Conservation (phyloP, 2,797 vertebrate species). For the Myripristis murdjan region DNA sequence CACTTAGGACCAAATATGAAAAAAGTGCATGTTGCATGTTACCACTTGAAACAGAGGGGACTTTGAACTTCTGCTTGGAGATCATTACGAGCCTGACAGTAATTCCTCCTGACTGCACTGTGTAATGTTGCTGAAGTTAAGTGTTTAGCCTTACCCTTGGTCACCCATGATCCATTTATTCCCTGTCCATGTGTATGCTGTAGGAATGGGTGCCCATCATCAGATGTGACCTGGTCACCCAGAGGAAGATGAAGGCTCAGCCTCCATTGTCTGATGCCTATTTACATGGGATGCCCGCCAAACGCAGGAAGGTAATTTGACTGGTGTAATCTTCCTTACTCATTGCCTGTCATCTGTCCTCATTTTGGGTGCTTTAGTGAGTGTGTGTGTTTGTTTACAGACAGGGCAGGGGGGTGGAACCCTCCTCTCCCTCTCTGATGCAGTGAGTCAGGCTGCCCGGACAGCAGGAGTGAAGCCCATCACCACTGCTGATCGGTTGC, state of each 20-base stretch:
- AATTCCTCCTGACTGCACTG: not conserved
- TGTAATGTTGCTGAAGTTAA: not conserved
- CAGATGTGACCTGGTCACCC: conserved; percentile 92
- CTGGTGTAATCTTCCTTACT: not conserved
- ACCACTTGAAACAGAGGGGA: no score
- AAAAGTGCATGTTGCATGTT: no score
- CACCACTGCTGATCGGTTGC: conserved; percentile 88
- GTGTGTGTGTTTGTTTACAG: conserved; percentile 71
- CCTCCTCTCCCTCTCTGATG: conserved; percentile 92
- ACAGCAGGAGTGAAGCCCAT: conserved; percentile 89
- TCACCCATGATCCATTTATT: not conserved
- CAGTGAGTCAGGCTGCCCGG: conserved; percentile 91
- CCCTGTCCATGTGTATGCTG: conserved; percentile 4
- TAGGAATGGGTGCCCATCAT: conserved; percentile 97
- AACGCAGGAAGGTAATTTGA: conserved; percentile 91
- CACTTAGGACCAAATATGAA: no score
- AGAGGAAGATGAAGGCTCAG: conserved; percentile 94
- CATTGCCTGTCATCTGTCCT: accelerated
- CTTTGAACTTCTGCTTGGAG: not conserved
- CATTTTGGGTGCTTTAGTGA: not conserved
- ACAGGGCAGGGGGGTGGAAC: conserved; percentile 91
- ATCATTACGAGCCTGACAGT: not conserved
- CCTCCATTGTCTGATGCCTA: conserved; percentile 94
- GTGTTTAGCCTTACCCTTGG: not conserved
- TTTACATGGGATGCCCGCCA: conserved; percentile 94